These are phyloP conservation scores for Serilophus lunatus DNA, from an alignment of 2,113 vertebrate species.

Conservation along the genomic window DNA sequence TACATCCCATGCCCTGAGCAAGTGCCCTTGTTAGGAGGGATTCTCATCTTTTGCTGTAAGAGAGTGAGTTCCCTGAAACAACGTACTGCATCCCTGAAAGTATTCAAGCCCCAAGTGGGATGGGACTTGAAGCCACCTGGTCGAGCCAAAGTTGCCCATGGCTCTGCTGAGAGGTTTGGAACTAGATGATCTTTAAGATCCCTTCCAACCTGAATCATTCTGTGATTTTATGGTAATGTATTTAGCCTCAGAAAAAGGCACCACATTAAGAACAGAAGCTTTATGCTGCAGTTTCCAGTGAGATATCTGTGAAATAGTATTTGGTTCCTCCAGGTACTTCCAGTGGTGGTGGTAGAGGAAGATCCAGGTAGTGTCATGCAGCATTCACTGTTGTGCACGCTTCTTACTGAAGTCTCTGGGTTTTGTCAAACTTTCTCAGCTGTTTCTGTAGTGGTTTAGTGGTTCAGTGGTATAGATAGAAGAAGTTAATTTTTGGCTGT, in stretches of 20 bases:
- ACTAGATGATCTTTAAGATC: neutral
- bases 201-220: neutral
- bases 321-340: neutral
- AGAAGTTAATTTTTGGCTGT: neutral
- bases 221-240: neutral
- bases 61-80: neutral
- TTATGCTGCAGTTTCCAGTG: neutral
- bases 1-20: rapidly evolving
- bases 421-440: neutral
- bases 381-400: neutral
- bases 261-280: neutral
- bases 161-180: neutral
- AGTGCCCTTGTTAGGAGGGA: neutral
- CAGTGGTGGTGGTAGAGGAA: neutral
- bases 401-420: rapidly evolving
- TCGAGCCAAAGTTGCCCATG: neutral
- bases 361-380: neutral
- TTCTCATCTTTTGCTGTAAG: neutral
- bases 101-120: neutral
- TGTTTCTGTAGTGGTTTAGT: neutral
- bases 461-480: neutral
- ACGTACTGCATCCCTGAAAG: neutral
- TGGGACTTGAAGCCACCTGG: neutral
- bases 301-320: rapidly evolving
- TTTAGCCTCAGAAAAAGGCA: neutral